Conservation (phyloP, 2,113 vertebrate genomes). For the Petrocephalus microphthalmus region DNA sequence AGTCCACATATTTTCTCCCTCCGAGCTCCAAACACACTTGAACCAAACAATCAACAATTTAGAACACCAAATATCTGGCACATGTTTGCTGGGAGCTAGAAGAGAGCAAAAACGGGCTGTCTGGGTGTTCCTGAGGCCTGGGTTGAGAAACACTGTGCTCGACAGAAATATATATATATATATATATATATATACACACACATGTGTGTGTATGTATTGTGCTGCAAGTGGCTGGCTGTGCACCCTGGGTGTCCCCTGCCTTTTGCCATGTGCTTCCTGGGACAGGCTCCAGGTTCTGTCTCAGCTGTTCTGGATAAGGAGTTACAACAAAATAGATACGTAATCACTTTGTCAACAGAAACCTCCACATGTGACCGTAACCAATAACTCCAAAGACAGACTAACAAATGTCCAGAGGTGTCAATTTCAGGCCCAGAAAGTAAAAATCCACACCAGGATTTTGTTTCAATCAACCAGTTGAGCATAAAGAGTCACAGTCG, state of each 20-base stretch:
- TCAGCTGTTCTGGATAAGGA: background rate
- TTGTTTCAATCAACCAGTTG: too few species aligned
- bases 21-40: background rate
- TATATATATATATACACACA: too few species aligned
- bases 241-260: background rate
- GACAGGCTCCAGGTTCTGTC: background rate
- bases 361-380: background rate
- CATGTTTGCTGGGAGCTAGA: background rate
- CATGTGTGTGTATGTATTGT: background rate
- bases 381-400: background rate
- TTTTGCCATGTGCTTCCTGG: background rate
- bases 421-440: too few species aligned
- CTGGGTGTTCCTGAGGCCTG: background rate
- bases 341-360: background rate
- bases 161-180: too few species aligned
- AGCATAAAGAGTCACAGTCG: too few species aligned
- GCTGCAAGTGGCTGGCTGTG: background rate
- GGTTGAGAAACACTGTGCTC: background rate
- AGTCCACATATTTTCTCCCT: background rate
- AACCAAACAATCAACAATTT: background rate
- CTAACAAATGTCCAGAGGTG: background rate
- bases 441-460: too few species aligned
- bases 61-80: background rate
- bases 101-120: background rate
- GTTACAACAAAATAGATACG: background rate